These are phyloP conservation scores for Dastarcus helophoroides DNA, from an alignment of 2,888 invertebrate genomes.

Conservation along the genomic window DNA sequence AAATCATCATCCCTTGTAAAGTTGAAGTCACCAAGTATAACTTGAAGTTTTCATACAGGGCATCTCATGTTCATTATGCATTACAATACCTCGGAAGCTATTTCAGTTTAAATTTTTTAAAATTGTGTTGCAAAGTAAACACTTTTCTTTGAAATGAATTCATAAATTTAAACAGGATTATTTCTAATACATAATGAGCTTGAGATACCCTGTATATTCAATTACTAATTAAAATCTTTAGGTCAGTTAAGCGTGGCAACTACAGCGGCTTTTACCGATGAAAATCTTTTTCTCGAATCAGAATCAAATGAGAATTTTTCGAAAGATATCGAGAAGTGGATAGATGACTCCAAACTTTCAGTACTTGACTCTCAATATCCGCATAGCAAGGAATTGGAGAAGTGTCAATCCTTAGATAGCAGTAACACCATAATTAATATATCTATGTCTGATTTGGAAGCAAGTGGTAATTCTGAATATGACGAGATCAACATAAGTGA, in stretches of 20 bases:
- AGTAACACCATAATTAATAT: slow-evolving; percentile 3
- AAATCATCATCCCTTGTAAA: slow-evolving; percentile 27
- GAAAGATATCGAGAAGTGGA: slow-evolving; percentile 35
- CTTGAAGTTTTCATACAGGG: too few relatives aligned
- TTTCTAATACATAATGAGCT: too few relatives aligned
- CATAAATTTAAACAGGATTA: too few relatives aligned
- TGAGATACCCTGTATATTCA: too few relatives aligned
- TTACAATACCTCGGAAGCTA: too few relatives aligned
- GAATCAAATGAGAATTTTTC: slow-evolving; percentile 31
- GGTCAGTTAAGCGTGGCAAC: slow-evolving; percentile 38
- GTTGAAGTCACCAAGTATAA: slow-evolving; percentile 45
- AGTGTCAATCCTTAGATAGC: slow-evolving; percentile 18
- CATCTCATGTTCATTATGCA: too few relatives aligned
- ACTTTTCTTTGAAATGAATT: too few relatives aligned
- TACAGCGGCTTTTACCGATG: slow-evolving; percentile 29
- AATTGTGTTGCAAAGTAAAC: too few relatives aligned
- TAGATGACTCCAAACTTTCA: slow-evolving; percentile 33
- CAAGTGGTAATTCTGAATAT: slow-evolving; percentile 11
- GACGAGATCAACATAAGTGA: slow-evolving; percentile 22
- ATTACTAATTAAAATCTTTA: too few relatives aligned
- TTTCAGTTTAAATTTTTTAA: too few relatives aligned
- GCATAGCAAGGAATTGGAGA: slow-evolving; percentile 17
- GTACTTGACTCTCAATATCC: slow-evolving; percentile 24
- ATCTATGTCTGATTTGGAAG: not conserved
- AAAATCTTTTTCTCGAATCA: slow-evolving; percentile 31